These are phyloP conservation scores for Orientallactaga sibirica DNA, from an alignment of 2,797 vertebrate genomes.

Conservation along the genomic window DNA sequence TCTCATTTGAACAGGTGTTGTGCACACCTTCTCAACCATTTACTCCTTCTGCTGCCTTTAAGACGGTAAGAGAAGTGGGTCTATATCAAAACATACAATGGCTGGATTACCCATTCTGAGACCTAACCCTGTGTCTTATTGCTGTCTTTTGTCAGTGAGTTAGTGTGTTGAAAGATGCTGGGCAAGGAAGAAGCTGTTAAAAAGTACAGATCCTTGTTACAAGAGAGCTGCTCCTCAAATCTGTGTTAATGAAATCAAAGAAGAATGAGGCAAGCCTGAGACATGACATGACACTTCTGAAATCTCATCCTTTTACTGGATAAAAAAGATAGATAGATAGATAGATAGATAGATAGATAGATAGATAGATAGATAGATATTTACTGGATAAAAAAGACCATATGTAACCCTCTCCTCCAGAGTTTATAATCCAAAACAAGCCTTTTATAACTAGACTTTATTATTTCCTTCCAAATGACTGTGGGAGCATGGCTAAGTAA, in stretches of 20 bases:
- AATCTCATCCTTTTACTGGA: not conserved
- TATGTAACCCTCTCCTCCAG: not conserved
- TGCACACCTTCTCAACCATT: not conserved
- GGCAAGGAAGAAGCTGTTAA: not conserved
- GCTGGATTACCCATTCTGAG: not conserved
- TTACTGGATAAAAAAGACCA: not conserved
- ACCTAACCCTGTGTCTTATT: not conserved
- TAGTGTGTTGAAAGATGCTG: not conserved
- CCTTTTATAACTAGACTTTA: not conserved
- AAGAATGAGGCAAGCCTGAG: not conserved
- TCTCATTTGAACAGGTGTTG: not conserved
- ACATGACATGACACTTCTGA: not conserved
- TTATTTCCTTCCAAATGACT: conserved; percentile 29
- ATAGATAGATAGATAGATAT: too few species aligned
- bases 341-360: too few species aligned
- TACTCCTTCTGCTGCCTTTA: not conserved
- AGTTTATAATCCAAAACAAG: not conserved
- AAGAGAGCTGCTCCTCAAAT: not conserved
- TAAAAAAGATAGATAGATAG: too few species aligned
- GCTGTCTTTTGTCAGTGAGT: not conserved
- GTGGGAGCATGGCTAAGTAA: conserved; percentile 59
- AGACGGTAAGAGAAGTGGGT: not conserved
- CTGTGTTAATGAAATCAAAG: not conserved
- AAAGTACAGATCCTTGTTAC: not conserved
- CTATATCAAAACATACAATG: not conserved